Conservation (phyloP, 2,797 vertebrate species). For the Cottoperca gobio region DNA sequence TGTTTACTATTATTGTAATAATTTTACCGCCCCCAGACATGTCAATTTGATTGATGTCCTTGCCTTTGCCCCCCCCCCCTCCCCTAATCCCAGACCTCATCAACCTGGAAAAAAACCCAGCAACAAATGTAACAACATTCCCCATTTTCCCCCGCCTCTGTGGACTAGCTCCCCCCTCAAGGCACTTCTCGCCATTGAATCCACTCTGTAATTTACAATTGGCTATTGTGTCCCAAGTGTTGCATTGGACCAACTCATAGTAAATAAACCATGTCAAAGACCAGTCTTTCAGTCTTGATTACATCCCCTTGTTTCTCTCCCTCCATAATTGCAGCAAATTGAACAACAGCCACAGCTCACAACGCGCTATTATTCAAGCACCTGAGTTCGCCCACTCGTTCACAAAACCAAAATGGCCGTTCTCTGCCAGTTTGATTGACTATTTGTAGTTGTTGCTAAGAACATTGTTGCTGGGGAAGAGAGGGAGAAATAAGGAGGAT, state of each 20-base stretch:
- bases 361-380: constrained; percentile 61
- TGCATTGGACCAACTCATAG: constrained; percentile 67
- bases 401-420: constrained; percentile 30
- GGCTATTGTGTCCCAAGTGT: constrained; percentile 75
- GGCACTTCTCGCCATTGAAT: constrained; percentile 68
- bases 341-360: constrained; percentile 42
- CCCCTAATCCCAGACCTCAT: constrained; percentile 78
- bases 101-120: constrained; percentile 55
- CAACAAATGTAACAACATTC: constrained; percentile 68
- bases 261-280: constrained; percentile 78
- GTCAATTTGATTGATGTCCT: constrained; percentile 78
- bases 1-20: constrained; percentile 80
- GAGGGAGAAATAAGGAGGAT: constrained; percentile 38
- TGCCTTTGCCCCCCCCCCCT: too few species aligned
- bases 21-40: constrained; percentile 64
- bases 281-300: constrained; percentile 69
- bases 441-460: constrained; percentile 50
- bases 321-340: constrained; percentile 46
- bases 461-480: constrained; percentile 47
- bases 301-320: constrained; percentile 28
- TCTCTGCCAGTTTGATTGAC: constrained; percentile 62
- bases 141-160: constrained; percentile 43
- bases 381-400: constrained; percentile 41
- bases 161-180: constrained; percentile 54
- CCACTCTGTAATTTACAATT: constrained; percentile 78